Percentiles rank a stretch among this genome's conserved stretches.
Evolutionary conservation across 2,888 invertebrate species (phyloP).

Genomic region (Rhyacophila evoluta): DNA sequence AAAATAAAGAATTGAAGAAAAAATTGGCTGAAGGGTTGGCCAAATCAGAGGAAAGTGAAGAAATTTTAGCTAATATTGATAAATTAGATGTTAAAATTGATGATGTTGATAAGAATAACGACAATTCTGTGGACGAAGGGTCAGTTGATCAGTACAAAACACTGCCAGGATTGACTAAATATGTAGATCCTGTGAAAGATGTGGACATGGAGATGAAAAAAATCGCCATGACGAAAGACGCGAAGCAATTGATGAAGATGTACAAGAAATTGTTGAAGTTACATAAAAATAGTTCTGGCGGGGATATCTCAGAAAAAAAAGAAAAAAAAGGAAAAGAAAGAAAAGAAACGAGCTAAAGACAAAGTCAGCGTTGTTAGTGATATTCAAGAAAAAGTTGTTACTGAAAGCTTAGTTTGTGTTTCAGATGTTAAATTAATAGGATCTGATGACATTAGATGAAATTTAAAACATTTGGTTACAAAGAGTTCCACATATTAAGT

Average conservation of each 20-base stretch:
- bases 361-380: not conserved
- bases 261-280: conserved; percentile 64
- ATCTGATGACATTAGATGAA: not conserved
- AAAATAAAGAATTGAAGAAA: conserved; percentile 67
- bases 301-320: conserved; percentile 59
- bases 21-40: conserved; percentile 62
- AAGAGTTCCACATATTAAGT: no score
- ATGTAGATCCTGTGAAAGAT: conserved; percentile 60
- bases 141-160: conserved; percentile 72
- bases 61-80: not conserved
- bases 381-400: not conserved
- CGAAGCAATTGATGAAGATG: conserved; percentile 66
- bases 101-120: conserved; percentile 56
- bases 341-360: conserved; percentile 56
- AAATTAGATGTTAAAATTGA: not conserved
- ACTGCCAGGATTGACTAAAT: conserved; percentile 62
- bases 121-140: conserved; percentile 63
- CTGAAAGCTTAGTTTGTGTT: not conserved
- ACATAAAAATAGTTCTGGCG: conserved; percentile 41
- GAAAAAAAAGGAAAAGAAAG: conserved; percentile 60
- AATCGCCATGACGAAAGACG: conserved; percentile 64
- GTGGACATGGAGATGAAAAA: conserved; percentile 8
- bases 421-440: not conserved
- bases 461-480: no score
- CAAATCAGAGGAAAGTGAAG: not conserved